phyloP scores from a whole-genome alignment of 2,797 vertebrate genomes.

The Eurystomus glaucurus region DNA sequence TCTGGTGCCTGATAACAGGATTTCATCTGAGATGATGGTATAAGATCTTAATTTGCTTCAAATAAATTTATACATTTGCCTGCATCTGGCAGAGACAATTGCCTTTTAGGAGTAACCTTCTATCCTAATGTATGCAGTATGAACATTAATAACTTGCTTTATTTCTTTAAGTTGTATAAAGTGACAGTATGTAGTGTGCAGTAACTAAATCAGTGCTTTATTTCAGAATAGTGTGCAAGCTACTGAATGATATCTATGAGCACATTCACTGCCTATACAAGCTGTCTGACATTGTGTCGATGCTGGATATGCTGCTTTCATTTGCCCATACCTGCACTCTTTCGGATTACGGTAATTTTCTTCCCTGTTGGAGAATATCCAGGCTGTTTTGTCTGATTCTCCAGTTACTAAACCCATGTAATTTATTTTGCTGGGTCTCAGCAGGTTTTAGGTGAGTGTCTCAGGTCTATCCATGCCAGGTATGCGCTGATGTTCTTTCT shows the following conservation, averaged over 20 bases:
- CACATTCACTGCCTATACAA: constrained; percentile 97
- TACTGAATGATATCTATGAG: constrained; percentile 91
- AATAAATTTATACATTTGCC: background rate
- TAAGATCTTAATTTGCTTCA: background rate
- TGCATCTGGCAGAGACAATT: background rate
- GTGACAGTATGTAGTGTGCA: background rate
- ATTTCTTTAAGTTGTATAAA: background rate
- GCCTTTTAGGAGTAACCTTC: background rate
- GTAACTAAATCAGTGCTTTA: constrained; percentile 39
- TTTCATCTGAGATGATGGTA: background rate
- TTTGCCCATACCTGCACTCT: constrained; percentile 94
- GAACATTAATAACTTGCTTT: background rate
- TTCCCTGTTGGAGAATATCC: background rate
- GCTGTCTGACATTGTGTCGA: constrained; percentile 95
- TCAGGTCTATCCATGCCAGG: background rate
- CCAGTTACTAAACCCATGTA: accelerated
- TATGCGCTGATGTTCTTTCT: background rate
- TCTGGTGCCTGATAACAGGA: background rate
- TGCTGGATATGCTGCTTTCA: constrained; percentile 97
- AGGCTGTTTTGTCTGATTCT: background rate
- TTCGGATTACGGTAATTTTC: constrained; percentile 92
- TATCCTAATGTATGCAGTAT: background rate
- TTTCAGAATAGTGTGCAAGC: constrained; percentile 92
- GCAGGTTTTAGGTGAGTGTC: background rate
- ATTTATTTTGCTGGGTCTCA: background rate